Conservation (phyloP, 2,113 vertebrate genomes). For the Oryzias celebensis region DNA sequence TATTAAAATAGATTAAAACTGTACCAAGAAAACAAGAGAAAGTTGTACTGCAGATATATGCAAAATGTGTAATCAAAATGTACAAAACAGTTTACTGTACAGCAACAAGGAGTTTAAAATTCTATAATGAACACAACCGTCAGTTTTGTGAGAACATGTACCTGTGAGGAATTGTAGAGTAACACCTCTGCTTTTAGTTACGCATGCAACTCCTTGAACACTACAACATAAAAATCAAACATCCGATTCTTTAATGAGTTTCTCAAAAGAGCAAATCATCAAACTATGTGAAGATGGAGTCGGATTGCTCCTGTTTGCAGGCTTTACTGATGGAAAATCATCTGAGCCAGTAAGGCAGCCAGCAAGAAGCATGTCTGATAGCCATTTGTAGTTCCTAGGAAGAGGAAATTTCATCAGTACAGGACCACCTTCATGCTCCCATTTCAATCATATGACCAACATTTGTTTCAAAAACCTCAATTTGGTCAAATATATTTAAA, state of each 20-base stretch:
- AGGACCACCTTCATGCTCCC: background rate
- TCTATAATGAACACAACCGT: background rate
- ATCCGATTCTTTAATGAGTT: background rate
- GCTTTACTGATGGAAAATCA: constrained; percentile 30
- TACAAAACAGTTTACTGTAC: background rate
- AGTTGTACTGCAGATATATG: too few species aligned
- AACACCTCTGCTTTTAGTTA: too few species aligned
- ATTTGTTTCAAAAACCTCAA: background rate
- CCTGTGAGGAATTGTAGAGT: constrained; percentile 8
- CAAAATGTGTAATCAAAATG: too few species aligned
- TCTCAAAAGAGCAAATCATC: constrained; percentile 14
- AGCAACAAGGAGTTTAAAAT: background rate
- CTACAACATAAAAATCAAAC: background rate
- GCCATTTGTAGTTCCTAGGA: constrained; percentile 42
- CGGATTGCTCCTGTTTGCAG: background rate
- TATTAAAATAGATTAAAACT: too few species aligned
- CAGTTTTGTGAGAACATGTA: constrained; percentile 30
- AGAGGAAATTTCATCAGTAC: constrained; percentile 8
- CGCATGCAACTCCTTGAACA: too few species aligned
- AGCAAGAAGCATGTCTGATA: constrained; percentile 19
- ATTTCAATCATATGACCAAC: background rate
- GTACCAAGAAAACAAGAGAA: too few species aligned
- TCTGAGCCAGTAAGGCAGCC: constrained; percentile 23
- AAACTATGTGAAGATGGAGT: background rate
- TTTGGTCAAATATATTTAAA: background rate